Conservation (phyloP, 2,113 vertebrate species). For the Clinocottus analis region DNA sequence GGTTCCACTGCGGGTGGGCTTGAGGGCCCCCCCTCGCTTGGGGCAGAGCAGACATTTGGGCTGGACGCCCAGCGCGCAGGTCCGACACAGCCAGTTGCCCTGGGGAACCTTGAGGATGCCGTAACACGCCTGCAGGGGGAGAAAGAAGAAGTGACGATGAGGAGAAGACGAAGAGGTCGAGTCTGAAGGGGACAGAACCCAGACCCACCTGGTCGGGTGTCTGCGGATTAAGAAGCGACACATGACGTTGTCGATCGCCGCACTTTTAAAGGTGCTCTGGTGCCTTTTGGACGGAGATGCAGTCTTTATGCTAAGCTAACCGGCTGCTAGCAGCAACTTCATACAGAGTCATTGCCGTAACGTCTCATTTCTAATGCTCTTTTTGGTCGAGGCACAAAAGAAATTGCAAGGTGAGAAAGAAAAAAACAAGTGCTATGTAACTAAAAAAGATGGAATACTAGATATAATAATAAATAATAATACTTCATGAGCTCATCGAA, state of each 20-base stretch:
- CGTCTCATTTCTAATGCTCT: background rate
- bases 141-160: background rate
- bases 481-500: no score
- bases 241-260: no score
- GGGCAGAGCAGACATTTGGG: constrained; percentile 98
- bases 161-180: background rate
- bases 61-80: constrained; percentile 95
- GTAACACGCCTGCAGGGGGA: constrained; percentile 89
- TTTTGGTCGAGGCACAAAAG: background rate
- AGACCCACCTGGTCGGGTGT: background rate
- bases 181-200: background rate
- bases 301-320: background rate
- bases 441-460: no score
- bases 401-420: background rate
- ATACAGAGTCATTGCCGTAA: no score
- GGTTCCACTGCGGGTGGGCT: constrained; percentile 96
- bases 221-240: background rate
- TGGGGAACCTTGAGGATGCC: constrained; percentile 97
- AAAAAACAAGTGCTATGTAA: background rate
- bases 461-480: no score
- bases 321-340: background rate
- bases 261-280: background rate
- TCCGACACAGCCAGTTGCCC: constrained; percentile 97
- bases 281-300: background rate
- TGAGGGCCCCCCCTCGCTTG: constrained; percentile 95